A percentile compares a stretch with the other conserved stretches of the same genome.
Conservation (phyloP, 2,797 vertebrate genomes). For the Lepus oiostolus region DNA sequence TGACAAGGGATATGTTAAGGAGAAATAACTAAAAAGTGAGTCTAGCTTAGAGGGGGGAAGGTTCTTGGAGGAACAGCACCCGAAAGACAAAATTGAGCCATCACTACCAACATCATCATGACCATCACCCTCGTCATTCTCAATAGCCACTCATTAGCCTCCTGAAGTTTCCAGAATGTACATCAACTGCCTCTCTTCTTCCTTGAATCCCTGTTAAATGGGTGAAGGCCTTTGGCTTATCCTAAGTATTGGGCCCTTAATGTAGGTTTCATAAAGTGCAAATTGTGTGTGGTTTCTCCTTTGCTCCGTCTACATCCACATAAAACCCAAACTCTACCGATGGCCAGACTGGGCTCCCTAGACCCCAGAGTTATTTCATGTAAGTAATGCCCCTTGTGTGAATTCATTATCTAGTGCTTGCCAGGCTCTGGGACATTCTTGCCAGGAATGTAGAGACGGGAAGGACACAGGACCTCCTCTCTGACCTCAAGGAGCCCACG, state of each 20-base stretch:
- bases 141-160: fast-evolving
- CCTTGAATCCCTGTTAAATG: background rate
- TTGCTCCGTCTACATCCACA: background rate
- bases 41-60: background rate
- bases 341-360: background rate
- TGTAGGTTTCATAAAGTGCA: background rate
- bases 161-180: fast-evolving
- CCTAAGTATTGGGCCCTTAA: background rate
- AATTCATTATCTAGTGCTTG: background rate
- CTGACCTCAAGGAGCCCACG: background rate
- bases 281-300: background rate
- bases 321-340: background rate
- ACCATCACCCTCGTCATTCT: background rate
- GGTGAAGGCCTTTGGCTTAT: background rate
- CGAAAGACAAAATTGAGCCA: background rate
- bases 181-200: background rate
- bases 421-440: background rate
- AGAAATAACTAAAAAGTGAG: background rate
- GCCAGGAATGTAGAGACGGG: too few relatives aligned
- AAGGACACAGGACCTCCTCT: background rate
- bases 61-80: background rate
- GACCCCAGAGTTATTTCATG: background rate
- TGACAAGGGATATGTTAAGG: background rate
- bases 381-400: background rate
- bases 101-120: background rate